Evolutionary conservation across 37 sponge, comb jelly and placozoan species (phyloP), one percentile per base, ranked within the genome.

Genomic region (Hormiphora californensis): DNA sequence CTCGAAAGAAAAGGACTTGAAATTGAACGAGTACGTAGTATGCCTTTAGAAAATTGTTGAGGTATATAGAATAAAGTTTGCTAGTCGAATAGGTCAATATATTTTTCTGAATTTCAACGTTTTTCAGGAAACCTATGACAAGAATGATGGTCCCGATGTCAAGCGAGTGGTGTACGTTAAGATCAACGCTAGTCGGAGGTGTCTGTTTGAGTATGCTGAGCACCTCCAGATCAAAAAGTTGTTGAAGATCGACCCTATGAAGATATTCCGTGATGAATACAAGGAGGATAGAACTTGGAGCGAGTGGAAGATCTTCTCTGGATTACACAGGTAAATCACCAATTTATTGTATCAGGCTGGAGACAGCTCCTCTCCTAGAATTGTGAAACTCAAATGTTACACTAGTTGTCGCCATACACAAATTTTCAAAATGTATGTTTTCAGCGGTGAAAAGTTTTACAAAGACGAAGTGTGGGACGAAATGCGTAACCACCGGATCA

Each of bases 391-490:
- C n/a, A n/a, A n/a, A n/a, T n/a, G n/a, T n/a, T n/a, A n/a, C n/a
- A n/a, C n/a, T n/a, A n/a, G n/a, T n/a, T n/a, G n/a, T n/a, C n/a
- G n/a, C n/a, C n/a, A n/a, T n/a, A n/a, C n/a, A n/a, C n/a, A n/a
- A n/a, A n/a, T n/a, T n/a, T n/a, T n/a, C n/a, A n/a, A n/a, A n/a
- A n/a, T n/a, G n/a, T n/a, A n/a, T n/a, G n/a, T n/a, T 57, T 57
- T 5, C 61, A 57, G 61, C 30, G 61, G 61, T 57, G 67, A 65
- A 33, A 65, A 65, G 67, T 65, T 65, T 65, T 65, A 65, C 37
- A 65, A 65, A 65, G 37, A 65, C 30, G 67, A 65, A 19, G 35
- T 65, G 9, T 65, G 67, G 67, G 67, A 65, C 17, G 67, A 65
- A 65, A 65, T 65, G 67, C 32, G 35, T 8, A 65, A 65, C 30